Conservation (phyloP, 2,113 vertebrate genomes). For the Eupsittula cactorum region DNA sequence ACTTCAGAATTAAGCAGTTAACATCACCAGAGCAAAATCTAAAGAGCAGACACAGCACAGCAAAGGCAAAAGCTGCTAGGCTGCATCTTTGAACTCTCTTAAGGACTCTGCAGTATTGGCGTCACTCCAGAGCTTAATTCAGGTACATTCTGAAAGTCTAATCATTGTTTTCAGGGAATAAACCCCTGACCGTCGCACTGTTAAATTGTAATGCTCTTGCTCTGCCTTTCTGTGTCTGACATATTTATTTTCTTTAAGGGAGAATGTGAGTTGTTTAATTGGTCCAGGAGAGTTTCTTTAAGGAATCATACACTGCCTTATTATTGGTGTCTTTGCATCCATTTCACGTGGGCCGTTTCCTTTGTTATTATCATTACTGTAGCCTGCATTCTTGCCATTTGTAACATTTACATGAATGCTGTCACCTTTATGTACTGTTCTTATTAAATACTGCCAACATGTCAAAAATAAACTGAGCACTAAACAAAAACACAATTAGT, state of each 20-base stretch:
- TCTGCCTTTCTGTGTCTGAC: background rate
- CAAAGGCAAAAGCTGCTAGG: slow-evolving; percentile 14
- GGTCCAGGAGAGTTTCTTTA: background rate
- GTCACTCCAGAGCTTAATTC: slow-evolving; percentile 31
- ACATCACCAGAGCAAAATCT: background rate
- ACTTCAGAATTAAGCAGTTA: slow-evolving; percentile 23
- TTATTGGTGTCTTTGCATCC: background rate
- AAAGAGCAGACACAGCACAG: background rate
- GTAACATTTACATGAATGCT: background rate
- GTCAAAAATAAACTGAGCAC: background rate
- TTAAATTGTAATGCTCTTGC: background rate
- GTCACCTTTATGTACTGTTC: background rate
- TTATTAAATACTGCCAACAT: background rate
- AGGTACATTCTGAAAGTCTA: slow-evolving; percentile 23
- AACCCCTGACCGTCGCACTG: slow-evolving; percentile 12
- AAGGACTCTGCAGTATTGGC: slow-evolving; percentile 20
- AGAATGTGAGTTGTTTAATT: background rate
- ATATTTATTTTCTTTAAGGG: background rate
- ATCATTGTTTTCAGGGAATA: slow-evolving; percentile 18
- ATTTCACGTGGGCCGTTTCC: background rate
- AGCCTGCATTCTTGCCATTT: background rate
- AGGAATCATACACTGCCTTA: background rate
- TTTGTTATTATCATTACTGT: background rate
- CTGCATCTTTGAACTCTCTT: slow-evolving; percentile 26
- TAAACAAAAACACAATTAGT: background rate